Conservation (phyloP, 2,888 invertebrate genomes). For the Caenorhabditis panamensis region DNA sequence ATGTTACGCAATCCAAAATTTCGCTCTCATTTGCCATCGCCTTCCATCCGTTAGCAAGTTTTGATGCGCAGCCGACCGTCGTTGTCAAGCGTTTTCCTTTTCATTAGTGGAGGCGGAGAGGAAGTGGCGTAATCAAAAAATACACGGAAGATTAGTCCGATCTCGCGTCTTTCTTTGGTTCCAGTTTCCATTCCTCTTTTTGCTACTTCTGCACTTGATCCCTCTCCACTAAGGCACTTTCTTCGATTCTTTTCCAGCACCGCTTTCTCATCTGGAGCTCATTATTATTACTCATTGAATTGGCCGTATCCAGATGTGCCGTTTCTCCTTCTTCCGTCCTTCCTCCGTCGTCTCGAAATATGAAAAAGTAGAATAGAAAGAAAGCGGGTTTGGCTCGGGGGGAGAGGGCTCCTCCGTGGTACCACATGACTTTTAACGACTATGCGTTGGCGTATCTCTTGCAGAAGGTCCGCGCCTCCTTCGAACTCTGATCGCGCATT, state of each 20-base stretch:
- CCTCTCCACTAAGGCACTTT: too few relatives aligned
- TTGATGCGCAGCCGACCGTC: slow-evolving; percentile 42
- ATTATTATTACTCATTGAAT: slow-evolving; percentile 69
- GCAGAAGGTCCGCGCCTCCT: too few relatives aligned
- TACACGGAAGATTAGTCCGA: slow-evolving; percentile 27
- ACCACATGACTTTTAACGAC: slow-evolving; percentile 63
- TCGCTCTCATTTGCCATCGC: slow-evolving; percentile 62
- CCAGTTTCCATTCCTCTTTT: neutral
- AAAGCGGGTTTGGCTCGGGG: too few relatives aligned
- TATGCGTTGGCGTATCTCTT: slow-evolving; percentile 54
- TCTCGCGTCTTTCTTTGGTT: neutral
- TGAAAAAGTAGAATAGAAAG: slow-evolving; percentile 54
- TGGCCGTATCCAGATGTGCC: slow-evolving; percentile 66
- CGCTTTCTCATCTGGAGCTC: slow-evolving; percentile 65
- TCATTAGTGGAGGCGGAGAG: slow-evolving; percentile 47
- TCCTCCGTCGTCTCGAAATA: slow-evolving; percentile 48
- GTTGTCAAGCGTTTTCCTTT: slow-evolving; percentile 57
- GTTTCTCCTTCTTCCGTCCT: neutral
- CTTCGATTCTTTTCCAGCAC: slow-evolving; percentile 20
- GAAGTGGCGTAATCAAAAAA: slow-evolving; percentile 34
- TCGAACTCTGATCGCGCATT: slow-evolving; percentile 58
- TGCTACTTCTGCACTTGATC: too few relatives aligned
- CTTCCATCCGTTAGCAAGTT: slow-evolving; percentile 62
- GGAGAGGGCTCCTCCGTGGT: too few relatives aligned
- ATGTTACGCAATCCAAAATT: slow-evolving; percentile 63